A percentile compares a stretch with the other conserved stretches of the same genome.
Evolutionary conservation across 2,888 invertebrate species (phyloP).

Genomic region (Onchidella celtica): DNA sequence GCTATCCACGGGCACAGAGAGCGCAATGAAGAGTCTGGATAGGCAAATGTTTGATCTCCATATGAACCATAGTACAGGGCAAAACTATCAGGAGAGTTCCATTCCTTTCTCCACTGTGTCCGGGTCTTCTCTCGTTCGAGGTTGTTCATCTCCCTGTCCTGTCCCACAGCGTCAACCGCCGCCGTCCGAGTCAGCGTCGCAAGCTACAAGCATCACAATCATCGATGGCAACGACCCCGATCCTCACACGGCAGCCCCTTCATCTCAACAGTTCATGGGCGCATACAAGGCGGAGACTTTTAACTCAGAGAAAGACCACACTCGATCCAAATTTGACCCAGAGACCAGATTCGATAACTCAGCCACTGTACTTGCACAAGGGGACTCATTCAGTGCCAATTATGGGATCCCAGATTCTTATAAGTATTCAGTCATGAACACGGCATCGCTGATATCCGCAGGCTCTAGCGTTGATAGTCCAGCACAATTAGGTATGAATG

Average conservation of each 20-base stretch:
- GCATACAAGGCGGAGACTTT: too few relatives aligned
- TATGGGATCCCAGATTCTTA: too few relatives aligned
- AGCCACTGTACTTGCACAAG: too few relatives aligned
- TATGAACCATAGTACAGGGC: background rate
- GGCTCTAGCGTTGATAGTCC: background rate
- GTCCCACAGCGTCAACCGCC: background rate
- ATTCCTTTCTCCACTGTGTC: background rate
- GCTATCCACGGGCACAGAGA: background rate
- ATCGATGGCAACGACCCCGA: background rate
- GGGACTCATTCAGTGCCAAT: too few relatives aligned
- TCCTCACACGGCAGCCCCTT: background rate
- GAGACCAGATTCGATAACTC: too few relatives aligned
- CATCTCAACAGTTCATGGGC: too few relatives aligned
- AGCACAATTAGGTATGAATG: too few relatives aligned
- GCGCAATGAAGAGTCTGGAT: background rate
- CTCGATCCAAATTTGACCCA: too few relatives aligned
- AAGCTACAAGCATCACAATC: background rate
- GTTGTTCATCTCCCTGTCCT: background rate
- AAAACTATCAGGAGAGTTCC: background rate
- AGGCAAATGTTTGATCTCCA: background rate
- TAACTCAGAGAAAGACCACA: too few relatives aligned
- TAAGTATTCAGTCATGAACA: too few relatives aligned
- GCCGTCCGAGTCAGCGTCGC: background rate
- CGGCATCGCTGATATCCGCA: background rate
- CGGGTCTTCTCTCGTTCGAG: background rate